Conservation (phyloP, 2,113 vertebrate genomes). For the Eretmochelys imbricata region DNA sequence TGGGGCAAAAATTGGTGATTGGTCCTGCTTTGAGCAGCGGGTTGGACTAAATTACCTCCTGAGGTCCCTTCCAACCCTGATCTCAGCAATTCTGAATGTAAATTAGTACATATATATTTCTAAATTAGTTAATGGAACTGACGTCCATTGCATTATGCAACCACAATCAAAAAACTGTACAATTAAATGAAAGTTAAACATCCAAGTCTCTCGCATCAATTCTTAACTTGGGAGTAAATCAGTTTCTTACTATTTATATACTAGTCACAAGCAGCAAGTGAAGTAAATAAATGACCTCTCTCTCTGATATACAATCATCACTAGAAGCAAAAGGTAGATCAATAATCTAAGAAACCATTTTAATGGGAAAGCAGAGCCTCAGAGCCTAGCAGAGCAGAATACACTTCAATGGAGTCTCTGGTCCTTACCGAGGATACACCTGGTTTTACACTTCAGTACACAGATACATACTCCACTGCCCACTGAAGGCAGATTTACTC, state of each 20-base stretch:
- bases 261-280: neutral
- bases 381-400: neutral
- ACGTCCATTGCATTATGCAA: neutral
- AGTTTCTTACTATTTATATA: neutral
- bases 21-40: too few relatives aligned
- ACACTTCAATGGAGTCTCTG: accelerated
- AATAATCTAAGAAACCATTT: accelerated
- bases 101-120: accelerated
- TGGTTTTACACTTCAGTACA: neutral
- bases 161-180: neutral
- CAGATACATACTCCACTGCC: accelerated
- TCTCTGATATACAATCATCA: neutral
- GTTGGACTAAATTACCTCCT: too few relatives aligned
- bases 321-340: neutral
- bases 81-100: too few relatives aligned
- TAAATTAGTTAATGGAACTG: neutral
- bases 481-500: accelerated
- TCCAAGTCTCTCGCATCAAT: accelerated
- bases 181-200: neutral
- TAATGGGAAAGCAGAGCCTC: neutral
- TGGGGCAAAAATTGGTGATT: too few relatives aligned
- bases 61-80: too few relatives aligned
- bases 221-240: neutral
- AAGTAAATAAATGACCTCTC: neutral
- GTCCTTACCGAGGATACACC: accelerated